phyloP scores from a whole-genome alignment of 2,113 vertebrate species.

The Hippocampus comes region DNA sequence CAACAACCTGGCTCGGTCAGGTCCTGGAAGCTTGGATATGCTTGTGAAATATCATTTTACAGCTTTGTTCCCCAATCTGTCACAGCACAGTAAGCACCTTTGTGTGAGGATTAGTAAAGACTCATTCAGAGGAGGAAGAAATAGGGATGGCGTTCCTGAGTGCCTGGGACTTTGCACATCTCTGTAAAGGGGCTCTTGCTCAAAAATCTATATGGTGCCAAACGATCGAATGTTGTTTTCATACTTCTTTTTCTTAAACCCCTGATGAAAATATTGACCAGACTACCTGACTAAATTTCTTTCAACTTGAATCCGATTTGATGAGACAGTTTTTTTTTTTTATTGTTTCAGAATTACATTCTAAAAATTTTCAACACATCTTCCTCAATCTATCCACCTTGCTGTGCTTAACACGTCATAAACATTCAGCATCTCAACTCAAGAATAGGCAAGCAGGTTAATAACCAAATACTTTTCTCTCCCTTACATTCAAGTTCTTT shows the following conservation, averaged over 20 bases:
- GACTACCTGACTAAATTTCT: not conserved
- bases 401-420: too few species aligned
- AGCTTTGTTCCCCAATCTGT: conserved; percentile 47
- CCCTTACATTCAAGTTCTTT: too few species aligned
- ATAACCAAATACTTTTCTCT: too few species aligned
- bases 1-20: conserved; percentile 18
- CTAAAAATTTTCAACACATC: not conserved
- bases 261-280: not conserved
- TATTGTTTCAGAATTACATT: too few species aligned
- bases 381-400: not conserved
- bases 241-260: conserved; percentile 20
- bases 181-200: conserved; percentile 34
- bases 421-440: too few species aligned
- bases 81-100: conserved; percentile 65
- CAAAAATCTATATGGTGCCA: conserved; percentile 18
- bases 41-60: conserved; percentile 72
- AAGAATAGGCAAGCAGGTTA: too few species aligned
- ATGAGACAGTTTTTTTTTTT: too few species aligned
- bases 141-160: conserved; percentile 23
- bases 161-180: conserved; percentile 30
- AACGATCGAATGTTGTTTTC: conserved; percentile 20
- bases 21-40: conserved; percentile 53
- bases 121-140: conserved; percentile 45
- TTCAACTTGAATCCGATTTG: not conserved
- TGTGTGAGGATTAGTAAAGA: conserved; percentile 70